Evolutionary conservation across 2,888 invertebrate genomes (phyloP).

Genomic region (Rotaria socialis): DNA sequence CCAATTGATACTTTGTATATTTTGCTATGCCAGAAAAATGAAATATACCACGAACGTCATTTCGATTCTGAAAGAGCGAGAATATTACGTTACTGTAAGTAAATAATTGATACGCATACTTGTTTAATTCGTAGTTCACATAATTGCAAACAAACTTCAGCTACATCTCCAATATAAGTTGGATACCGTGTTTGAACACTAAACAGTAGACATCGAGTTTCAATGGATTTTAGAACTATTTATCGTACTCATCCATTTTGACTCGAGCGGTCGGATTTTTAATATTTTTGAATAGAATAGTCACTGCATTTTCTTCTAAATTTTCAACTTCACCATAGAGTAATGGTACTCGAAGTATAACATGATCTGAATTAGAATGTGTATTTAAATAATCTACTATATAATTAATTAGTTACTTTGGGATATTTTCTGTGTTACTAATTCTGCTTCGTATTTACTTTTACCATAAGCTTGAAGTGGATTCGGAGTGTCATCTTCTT

Average conservation of each 20-base stretch:
- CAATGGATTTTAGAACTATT: background rate
- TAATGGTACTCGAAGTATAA: slow-evolving; percentile 62
- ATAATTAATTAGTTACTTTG: slow-evolving; percentile 51
- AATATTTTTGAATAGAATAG: slow-evolving; percentile 56
- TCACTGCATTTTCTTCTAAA: slow-evolving; percentile 62
- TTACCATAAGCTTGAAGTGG: slow-evolving; percentile 63
- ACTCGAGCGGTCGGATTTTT: slow-evolving; percentile 44
- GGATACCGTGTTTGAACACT: slow-evolving; percentile 61
- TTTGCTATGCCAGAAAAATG: slow-evolving; percentile 62
- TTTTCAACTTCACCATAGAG: slow-evolving; percentile 60
- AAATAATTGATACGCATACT: background rate
- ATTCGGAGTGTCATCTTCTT: slow-evolving; percentile 56
- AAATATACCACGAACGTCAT: slow-evolving; percentile 56
- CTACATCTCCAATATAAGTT: slow-evolving; percentile 60
- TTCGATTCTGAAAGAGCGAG: slow-evolving; percentile 51
- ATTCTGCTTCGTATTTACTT: slow-evolving; percentile 62
- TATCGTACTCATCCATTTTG: slow-evolving; percentile 16
- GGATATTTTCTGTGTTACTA: slow-evolving; percentile 53
- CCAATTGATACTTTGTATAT: slow-evolving; percentile 63
- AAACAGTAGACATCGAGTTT: slow-evolving; percentile 50
- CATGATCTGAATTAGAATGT: slow-evolving; percentile 54
- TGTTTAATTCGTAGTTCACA: slow-evolving; percentile 53
- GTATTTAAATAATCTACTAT: background rate
- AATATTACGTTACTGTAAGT: background rate
- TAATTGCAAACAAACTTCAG: slow-evolving; percentile 57